Conservation (phyloP, 2,113 vertebrate species). For the Centrocercus urophasianus region DNA sequence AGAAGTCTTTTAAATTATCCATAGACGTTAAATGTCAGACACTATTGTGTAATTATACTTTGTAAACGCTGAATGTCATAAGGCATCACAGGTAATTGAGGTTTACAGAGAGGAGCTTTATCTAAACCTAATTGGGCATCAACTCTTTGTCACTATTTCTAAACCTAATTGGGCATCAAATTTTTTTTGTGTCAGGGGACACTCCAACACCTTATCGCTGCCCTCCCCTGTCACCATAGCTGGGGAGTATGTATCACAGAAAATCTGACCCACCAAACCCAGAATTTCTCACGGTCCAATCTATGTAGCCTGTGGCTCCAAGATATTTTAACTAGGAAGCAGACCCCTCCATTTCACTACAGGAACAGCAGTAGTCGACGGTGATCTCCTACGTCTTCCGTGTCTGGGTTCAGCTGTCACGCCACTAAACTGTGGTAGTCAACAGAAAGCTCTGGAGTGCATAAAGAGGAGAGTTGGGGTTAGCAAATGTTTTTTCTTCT, state of each 20-base stretch:
- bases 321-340: background rate
- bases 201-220: slow-evolving; percentile 61
- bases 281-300: background rate
- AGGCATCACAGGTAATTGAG: slow-evolving; percentile 89
- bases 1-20: slow-evolving; percentile 88
- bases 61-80: slow-evolving; percentile 89
- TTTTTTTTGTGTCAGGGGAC: slow-evolving; percentile 78
- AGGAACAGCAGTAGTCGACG: accelerated
- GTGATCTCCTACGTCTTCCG: background rate
- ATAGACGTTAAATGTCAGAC: slow-evolving; percentile 88
- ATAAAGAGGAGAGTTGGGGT: background rate
- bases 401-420: background rate
- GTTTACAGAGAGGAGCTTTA: slow-evolving; percentile 88
- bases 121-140: slow-evolving; percentile 89
- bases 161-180: slow-evolving; percentile 86
- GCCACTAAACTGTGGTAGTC: background rate
- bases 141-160: slow-evolving; percentile 86
- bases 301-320: background rate
- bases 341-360: background rate
- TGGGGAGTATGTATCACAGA: slow-evolving; percentile 20
- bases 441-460: background rate
- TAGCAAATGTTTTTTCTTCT: background rate
- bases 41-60: slow-evolving; percentile 90
- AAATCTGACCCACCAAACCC: slow-evolving; percentile 39
- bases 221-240: slow-evolving; percentile 12